Evolutionary conservation across 2,113 vertebrate genomes (phyloP).

Genomic region (Oncorhynchus masou): DNA sequence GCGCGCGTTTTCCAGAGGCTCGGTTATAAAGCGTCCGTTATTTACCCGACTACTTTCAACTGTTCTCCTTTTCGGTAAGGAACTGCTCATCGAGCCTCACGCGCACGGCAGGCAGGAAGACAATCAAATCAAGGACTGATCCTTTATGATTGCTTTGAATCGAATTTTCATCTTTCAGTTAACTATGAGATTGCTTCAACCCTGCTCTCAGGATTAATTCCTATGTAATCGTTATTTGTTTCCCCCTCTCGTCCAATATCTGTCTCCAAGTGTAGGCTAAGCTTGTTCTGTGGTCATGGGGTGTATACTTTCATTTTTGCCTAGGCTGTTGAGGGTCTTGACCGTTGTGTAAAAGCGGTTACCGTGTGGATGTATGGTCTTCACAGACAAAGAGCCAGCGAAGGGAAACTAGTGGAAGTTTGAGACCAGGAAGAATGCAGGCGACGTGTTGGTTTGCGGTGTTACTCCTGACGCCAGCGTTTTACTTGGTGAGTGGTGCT

Average conservation of each 20-base stretch:
- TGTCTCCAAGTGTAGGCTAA: constrained; percentile 62
- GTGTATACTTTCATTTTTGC: constrained; percentile 79
- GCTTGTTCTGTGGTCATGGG: constrained; percentile 83
- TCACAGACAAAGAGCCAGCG: constrained; percentile 79
- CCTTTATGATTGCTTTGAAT: constrained; percentile 43
- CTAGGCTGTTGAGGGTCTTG: constrained; percentile 83
- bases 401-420: constrained; percentile 86
- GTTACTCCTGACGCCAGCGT: constrained; percentile 86
- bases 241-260: constrained; percentile 41
- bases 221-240: constrained; percentile 62
- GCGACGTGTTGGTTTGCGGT: constrained; percentile 88
- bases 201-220: constrained; percentile 76
- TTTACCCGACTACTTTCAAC: constrained; percentile 46
- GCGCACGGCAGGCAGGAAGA: constrained; percentile 32
- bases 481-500: constrained; percentile 87
- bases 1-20: constrained; percentile 49
- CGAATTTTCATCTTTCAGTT: constrained; percentile 46
- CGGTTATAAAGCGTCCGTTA: constrained; percentile 65
- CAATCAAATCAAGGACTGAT: constrained; percentile 46
- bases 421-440: constrained; percentile 92
- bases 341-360: constrained; percentile 81
- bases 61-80: constrained; percentile 49
- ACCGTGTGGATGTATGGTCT: constrained; percentile 94
- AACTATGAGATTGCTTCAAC: constrained; percentile 65
- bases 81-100: constrained; percentile 41